phyloP scores from a whole-genome alignment of 2,888 invertebrate species.

The Himalopsyche kuldschensis region DNA sequence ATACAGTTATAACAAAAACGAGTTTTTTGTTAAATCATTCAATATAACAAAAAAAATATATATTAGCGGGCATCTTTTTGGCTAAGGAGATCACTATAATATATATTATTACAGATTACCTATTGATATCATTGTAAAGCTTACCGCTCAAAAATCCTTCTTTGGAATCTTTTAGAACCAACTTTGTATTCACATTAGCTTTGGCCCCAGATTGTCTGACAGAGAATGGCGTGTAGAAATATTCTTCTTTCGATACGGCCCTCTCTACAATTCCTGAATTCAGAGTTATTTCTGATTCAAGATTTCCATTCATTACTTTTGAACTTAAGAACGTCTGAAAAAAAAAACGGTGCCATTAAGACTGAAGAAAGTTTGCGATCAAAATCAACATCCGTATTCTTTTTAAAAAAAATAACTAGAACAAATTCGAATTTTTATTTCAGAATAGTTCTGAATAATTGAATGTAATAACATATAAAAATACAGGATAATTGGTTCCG shows the following conservation, averaged over 20 bases:
- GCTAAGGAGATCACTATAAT: no score
- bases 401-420: background rate
- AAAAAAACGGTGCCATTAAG: background rate
- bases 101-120: no score
- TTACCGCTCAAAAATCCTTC: slow-evolving; percentile 48
- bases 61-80: no score
- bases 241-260: slow-evolving; percentile 68
- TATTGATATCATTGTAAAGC: no score
- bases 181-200: slow-evolving; percentile 66
- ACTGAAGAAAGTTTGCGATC: background rate
- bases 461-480: no score
- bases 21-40: no score
- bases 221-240: slow-evolving; percentile 75
- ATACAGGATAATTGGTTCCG: no score
- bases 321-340: slow-evolving; percentile 42
- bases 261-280: slow-evolving; percentile 69
- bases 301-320: slow-evolving; percentile 62
- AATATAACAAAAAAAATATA: no score
- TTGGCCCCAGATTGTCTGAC: slow-evolving; percentile 69
- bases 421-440: background rate
- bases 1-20: no score
- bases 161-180: slow-evolving; percentile 56
- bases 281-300: slow-evolving; percentile 68
- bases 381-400: no score
- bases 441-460: background rate